These are phyloP conservation scores for Brachyptera risi DNA, from an alignment of 2,888 invertebrate species.

Conservation along the genomic window DNA sequence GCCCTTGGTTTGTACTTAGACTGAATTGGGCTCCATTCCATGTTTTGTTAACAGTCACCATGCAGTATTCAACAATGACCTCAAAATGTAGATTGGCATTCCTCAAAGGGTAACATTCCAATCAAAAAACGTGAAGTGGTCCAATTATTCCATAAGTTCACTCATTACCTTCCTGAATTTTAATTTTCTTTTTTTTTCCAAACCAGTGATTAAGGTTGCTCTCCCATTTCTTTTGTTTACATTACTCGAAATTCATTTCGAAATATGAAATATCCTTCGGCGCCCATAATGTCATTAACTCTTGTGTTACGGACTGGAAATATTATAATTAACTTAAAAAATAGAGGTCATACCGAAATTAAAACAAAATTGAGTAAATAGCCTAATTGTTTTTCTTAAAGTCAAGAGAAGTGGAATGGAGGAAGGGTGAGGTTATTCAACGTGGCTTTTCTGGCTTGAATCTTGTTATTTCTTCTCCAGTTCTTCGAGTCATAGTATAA, in stretches of 20 bases:
- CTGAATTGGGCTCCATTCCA: too few relatives aligned
- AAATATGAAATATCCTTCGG: not conserved
- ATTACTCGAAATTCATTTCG: not conserved
- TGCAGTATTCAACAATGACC: too few relatives aligned
- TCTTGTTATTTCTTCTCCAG: not conserved
- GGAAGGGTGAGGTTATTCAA: not conserved
- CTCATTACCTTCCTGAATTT: too few relatives aligned
- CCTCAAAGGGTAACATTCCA: too few relatives aligned
- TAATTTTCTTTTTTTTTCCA: too few relatives aligned
- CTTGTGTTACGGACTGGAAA: not conserved
- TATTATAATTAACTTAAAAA: slow-evolving; percentile 18
- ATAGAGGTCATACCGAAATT: slow-evolving; percentile 21
- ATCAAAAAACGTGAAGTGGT: too few relatives aligned
- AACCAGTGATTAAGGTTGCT: too few relatives aligned
- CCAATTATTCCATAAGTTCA: too few relatives aligned
- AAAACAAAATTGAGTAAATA: slow-evolving; percentile 21
- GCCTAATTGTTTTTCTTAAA: slow-evolving; percentile 19
- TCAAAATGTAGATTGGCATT: too few relatives aligned
- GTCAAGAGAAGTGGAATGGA: slow-evolving; percentile 11
- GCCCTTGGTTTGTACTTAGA: too few relatives aligned
- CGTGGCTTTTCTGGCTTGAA: slow-evolving; percentile 4
- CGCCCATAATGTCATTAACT: slow-evolving; percentile 9
- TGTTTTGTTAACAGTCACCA: too few relatives aligned
- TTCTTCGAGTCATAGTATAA: slow-evolving; percentile 21
- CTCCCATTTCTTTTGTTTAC: too few relatives aligned